A percentile compares a stretch with the other conserved stretches of the same genome.
phyloP scores from a whole-genome alignment of 2,797 vertebrate species.

The Sebastes nivosus region DNA sequence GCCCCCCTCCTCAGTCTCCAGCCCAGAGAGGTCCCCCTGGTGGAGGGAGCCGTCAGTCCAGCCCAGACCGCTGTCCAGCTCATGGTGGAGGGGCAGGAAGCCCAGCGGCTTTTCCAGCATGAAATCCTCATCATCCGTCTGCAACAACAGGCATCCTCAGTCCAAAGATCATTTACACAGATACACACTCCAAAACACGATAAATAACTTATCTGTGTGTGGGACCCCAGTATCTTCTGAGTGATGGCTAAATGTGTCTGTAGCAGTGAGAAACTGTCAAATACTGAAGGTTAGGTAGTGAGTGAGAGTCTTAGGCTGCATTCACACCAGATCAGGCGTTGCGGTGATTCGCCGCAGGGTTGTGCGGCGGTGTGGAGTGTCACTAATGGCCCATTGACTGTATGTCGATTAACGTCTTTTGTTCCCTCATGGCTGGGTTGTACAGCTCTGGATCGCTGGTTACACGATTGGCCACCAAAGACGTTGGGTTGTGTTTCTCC shows the following conservation, averaged over 20 bases:
- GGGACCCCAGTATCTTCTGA: background rate
- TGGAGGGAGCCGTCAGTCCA: slow-evolving; percentile 83
- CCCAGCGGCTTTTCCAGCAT: slow-evolving; percentile 74
- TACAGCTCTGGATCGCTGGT: background rate
- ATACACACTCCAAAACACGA: background rate
- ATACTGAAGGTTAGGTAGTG: background rate
- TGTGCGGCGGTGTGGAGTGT: background rate
- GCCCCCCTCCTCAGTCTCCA: slow-evolving; percentile 81
- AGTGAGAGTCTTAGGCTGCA: background rate
- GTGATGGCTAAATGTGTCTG: background rate
- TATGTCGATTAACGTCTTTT: background rate
- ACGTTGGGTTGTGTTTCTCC: background rate
- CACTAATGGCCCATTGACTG: background rate
- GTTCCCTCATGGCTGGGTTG: background rate
- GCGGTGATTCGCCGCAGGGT: background rate
- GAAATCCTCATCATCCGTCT: slow-evolving; percentile 83
- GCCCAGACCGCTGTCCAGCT: slow-evolving; percentile 83
- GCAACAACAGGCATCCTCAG: slow-evolving; percentile 17
- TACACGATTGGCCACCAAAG: background rate
- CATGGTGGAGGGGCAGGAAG: slow-evolving; percentile 80
- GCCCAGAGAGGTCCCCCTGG: slow-evolving; percentile 82
- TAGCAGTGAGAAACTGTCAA: background rate
- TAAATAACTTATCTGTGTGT: background rate
- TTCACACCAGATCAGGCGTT: background rate
- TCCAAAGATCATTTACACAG: background rate